A percentile compares a stretch with the other conserved stretches of the same genome.
Conservation (phyloP, 2,113 vertebrate species). For the Electrona antarctica region DNA sequence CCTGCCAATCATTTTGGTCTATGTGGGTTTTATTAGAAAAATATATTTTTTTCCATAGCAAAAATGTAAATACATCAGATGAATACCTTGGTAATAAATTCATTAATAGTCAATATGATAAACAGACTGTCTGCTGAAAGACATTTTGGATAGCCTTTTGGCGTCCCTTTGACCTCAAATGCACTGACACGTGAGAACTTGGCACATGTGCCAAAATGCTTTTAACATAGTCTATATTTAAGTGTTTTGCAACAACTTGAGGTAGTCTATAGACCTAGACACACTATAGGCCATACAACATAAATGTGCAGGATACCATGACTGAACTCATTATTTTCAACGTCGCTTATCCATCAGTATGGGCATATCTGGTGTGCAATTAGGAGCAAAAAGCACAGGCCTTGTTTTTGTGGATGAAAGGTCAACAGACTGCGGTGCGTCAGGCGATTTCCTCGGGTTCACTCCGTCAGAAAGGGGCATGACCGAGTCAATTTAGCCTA, state of each 20-base stretch:
- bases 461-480: slow-evolving; percentile 43
- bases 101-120: slow-evolving; percentile 35
- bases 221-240: slow-evolving; percentile 42
- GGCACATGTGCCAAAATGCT: slow-evolving; percentile 8
- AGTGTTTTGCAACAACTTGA: slow-evolving; percentile 22
- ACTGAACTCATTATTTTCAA: not conserved
- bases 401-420: slow-evolving; percentile 37
- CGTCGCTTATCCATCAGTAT: not conserved
- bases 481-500: slow-evolving; percentile 39
- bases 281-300: not conserved
- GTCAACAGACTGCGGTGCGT: slow-evolving; percentile 39
- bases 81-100: too few species aligned
- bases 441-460: slow-evolving; percentile 57
- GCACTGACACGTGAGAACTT: slow-evolving; percentile 46
- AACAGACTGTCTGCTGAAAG: slow-evolving; percentile 47
- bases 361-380: not conserved
- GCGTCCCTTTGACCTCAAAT: slow-evolving; percentile 62
- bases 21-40: too few species aligned
- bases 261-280: not conserved
- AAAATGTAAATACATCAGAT: too few species aligned
- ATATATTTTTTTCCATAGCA: too few species aligned
- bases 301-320: not conserved
- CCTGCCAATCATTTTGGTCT: too few species aligned
- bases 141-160: slow-evolving; percentile 56
- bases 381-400: not conserved